phyloP scores from a whole-genome alignment of 1,140 invertebrate genomes.

The Drosophila azteca region DNA sequence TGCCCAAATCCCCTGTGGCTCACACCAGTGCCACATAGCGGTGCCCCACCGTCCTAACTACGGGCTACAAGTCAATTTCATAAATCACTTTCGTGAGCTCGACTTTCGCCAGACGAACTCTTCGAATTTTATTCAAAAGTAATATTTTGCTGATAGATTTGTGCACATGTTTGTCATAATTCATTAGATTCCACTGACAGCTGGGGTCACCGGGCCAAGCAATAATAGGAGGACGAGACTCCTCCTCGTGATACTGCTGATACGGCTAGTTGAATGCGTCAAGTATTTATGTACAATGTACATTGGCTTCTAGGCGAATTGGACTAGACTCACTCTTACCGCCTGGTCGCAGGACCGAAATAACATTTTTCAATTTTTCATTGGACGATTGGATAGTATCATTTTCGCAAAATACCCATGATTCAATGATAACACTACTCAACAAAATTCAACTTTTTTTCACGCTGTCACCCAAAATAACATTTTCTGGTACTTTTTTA shows the following conservation, averaged over 20 bases:
- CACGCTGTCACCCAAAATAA: too few species aligned
- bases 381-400: too few species aligned
- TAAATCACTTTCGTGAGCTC: constrained; percentile 62
- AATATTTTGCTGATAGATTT: constrained; percentile 70
- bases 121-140: constrained; percentile 58
- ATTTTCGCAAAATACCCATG: too few species aligned
- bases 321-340: too few species aligned
- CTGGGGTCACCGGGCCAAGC: constrained; percentile 38
- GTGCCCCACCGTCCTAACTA: constrained; percentile 27
- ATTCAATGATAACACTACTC: too few species aligned
- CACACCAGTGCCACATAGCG: background rate
- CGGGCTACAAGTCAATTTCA: constrained; percentile 39
- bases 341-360: too few species aligned
- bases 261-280: background rate
- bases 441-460: too few species aligned
- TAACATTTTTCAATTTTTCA: too few species aligned
- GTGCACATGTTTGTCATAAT: constrained; percentile 76
- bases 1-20: background rate
- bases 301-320: background rate
- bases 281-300: background rate
- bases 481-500: too few species aligned
- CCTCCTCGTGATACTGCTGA: background rate
- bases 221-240: constrained; percentile 7
- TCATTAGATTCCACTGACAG: constrained; percentile 60
- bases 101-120: constrained; percentile 60